A percentile compares a stretch with the other conserved stretches of the same genome.
Evolutionary conservation across 2,113 vertebrate genomes (phyloP).

Genomic region (Muntiacus reevesi): DNA sequence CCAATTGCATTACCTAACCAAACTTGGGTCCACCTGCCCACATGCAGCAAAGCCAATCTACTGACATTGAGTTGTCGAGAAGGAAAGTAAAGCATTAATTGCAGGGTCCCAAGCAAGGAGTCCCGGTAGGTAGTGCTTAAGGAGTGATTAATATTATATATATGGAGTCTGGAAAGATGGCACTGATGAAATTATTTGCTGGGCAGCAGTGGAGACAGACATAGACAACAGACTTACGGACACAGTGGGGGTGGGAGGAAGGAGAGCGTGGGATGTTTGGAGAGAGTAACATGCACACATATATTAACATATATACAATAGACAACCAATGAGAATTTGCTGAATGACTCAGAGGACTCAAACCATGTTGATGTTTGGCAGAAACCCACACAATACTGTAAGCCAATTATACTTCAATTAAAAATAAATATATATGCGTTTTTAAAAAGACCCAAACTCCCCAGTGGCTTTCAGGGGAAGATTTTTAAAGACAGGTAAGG

Average conservation of each 20-base stretch:
- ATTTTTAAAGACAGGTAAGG: not conserved
- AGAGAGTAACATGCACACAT: not conserved
- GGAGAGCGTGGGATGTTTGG: not conserved
- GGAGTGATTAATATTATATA: not conserved
- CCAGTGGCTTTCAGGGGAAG: not conserved
- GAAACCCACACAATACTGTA: not conserved
- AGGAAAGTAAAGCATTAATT: not conserved
- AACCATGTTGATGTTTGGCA: not conserved
- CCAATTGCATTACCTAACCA: not conserved
- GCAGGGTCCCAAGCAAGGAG: not conserved
- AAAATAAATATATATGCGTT: not conserved
- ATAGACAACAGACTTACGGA: not conserved
- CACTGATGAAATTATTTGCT: not conserved
- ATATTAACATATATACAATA: not conserved
- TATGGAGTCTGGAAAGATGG: not conserved
- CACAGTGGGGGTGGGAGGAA: not conserved
- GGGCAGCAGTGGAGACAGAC: not conserved
- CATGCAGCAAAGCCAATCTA: not conserved
- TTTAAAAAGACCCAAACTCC: not conserved
- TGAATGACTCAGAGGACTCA: not conserved
- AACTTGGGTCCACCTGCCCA: not conserved
- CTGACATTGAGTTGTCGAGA: not conserved
- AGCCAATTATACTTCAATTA: not conserved
- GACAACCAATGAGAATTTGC: not conserved
- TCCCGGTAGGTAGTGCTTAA: not conserved